Evolutionary conservation across 1,140 invertebrate genomes (phyloP).

Genomic region (Atta texana): DNA sequence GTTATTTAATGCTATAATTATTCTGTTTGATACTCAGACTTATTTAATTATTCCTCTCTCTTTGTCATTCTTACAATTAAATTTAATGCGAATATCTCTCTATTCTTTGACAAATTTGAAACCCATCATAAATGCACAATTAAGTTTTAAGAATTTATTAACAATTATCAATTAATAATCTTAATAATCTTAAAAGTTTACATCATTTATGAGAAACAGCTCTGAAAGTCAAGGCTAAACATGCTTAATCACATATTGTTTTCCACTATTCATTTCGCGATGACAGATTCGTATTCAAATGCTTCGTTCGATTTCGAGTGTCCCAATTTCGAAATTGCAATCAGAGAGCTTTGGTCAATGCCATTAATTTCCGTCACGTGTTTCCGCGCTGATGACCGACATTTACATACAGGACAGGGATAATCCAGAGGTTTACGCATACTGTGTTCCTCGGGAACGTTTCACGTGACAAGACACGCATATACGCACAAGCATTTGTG

Average conservation of each 20-base stretch:
- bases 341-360: conserved; percentile 21
- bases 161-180: neutral
- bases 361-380: conserved; percentile 39
- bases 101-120: neutral
- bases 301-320: conserved; percentile 24
- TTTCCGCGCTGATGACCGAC: neutral
- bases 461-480: neutral
- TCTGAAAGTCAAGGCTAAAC: conserved; percentile 4
- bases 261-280: neutral
- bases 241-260: neutral
- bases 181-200: neutral
- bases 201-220: neutral
- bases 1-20: neutral
- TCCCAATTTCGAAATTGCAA: conserved; percentile 52
- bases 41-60: neutral
- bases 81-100: neutral
- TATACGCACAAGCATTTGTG: neutral
- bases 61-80: neutral
- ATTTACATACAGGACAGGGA: neutral
- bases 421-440: conserved; percentile 13
- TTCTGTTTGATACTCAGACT: neutral
- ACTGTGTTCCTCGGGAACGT: neutral
- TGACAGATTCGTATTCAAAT: neutral
- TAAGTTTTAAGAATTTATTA: neutral
- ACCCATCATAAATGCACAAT: neutral